Evolutionary conservation across 2,113 vertebrate species (phyloP).

Genomic region (Galbula dea): DNA sequence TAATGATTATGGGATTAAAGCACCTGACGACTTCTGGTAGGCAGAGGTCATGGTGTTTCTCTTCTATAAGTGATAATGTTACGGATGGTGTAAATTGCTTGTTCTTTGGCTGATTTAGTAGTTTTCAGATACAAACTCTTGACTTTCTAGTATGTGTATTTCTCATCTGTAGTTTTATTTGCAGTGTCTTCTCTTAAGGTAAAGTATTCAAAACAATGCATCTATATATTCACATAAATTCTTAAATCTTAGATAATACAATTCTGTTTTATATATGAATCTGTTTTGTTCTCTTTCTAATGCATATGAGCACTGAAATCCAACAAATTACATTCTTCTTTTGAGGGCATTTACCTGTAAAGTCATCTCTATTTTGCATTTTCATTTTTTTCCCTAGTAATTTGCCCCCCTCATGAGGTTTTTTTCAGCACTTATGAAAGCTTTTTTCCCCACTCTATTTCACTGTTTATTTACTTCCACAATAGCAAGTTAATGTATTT

Average conservation of each 20-base stretch:
- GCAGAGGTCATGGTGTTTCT: not conserved
- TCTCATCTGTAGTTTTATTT: not conserved
- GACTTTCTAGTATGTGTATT: not conserved
- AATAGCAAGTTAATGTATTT: not conserved
- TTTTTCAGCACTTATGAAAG: not conserved
- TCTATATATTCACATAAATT: not conserved
- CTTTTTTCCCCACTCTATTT: not conserved
- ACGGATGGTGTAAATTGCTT: not conserved
- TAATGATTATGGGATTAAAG: not conserved
- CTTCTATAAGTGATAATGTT: not conserved
- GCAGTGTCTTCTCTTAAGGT: not conserved
- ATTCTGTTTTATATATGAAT: not conserved
- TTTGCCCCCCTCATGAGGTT: not conserved
- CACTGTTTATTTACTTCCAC: not conserved
- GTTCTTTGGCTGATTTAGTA: not conserved
- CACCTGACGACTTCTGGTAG: not conserved
- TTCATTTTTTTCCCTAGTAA: not conserved
- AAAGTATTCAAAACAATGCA: not conserved
- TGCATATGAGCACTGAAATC: not conserved
- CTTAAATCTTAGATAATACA: not conserved
- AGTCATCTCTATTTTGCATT: not conserved
- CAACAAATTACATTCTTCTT: not conserved
- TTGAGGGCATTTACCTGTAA: not conserved
- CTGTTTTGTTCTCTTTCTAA: not conserved
- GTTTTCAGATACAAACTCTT: not conserved